Evolutionary conservation across 2,797 vertebrate species (phyloP).

Genomic region (Squalus acanthias): DNA sequence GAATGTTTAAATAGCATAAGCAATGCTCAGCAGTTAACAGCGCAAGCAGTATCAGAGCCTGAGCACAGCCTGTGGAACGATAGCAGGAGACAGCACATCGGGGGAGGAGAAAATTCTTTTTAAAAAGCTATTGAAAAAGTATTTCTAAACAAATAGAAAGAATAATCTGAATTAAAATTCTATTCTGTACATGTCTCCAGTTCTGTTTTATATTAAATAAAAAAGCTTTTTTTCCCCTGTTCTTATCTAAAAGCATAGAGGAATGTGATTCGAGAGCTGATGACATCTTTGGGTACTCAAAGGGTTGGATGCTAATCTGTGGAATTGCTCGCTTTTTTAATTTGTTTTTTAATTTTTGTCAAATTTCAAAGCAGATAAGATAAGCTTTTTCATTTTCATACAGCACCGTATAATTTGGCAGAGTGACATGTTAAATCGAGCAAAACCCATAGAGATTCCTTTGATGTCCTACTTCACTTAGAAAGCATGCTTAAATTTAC

Average conservation of each 20-base stretch:
- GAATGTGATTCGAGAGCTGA: neutral
- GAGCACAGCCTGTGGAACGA: neutral
- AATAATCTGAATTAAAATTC: conserved; percentile 11
- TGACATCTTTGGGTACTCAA: neutral
- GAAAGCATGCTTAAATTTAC: conserved; percentile 7
- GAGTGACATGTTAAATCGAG: neutral
- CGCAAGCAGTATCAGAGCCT: neutral
- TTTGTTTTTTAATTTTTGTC: conserved; percentile 16
- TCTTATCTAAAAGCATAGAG: neutral
- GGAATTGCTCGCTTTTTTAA: neutral
- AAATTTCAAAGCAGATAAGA: conserved; percentile 33
- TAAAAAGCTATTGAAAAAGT: neutral
- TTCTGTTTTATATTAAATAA: neutral
- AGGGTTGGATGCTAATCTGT: neutral
- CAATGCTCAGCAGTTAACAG: neutral
- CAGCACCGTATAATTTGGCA: neutral
- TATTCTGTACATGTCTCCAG: neutral
- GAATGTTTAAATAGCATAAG: neutral
- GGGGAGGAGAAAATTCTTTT: neutral
- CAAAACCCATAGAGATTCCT: conserved; percentile 5
- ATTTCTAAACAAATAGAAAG: neutral
- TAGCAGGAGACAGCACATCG: neutral
- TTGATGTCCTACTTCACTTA: conserved; percentile 17
- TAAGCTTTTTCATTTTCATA: conserved; percentile 27
- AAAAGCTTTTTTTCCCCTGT: neutral